These are phyloP conservation scores for Danio aesculapii DNA, from an alignment of 2,797 vertebrate genomes.

Conservation along the genomic window DNA sequence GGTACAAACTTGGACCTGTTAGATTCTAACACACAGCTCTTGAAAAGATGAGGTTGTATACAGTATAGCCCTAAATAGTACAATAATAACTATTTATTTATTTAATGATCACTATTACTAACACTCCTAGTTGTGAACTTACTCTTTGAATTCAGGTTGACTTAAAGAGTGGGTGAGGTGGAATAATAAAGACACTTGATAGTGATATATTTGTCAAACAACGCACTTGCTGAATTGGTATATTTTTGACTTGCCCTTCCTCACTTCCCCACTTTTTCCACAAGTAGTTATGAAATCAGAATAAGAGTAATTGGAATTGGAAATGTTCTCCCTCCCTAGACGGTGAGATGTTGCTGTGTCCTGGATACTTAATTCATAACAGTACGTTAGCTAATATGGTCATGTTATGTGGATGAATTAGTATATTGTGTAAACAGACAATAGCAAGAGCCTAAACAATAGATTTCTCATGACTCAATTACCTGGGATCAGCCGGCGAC, in stretches of 20 bases:
- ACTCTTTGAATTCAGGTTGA: neutral
- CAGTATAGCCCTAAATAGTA: no score
- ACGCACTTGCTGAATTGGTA: neutral
- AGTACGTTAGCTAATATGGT: neutral
- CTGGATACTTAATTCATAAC: neutral
- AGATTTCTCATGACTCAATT: conserved; percentile 10
- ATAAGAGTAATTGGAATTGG: neutral
- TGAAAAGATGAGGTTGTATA: no score
- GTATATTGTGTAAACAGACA: neutral
- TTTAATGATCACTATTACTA: no score
- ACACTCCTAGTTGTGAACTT: neutral
- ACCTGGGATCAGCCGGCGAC: neutral
- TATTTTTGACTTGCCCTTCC: neutral
- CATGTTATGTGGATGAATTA: neutral
- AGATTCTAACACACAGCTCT: no score
- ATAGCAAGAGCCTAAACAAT: neutral
- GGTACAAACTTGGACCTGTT: no score
- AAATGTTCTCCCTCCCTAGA: neutral
- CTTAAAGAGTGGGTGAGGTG: neutral
- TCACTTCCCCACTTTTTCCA: neutral
- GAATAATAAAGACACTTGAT: neutral
- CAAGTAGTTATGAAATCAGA: neutral
- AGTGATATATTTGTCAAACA: no score
- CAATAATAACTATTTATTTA: no score
- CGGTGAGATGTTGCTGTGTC: neutral